phyloP scores from a whole-genome alignment of 2,113 vertebrate species.

The Nothoprocta pentlandii region DNA sequence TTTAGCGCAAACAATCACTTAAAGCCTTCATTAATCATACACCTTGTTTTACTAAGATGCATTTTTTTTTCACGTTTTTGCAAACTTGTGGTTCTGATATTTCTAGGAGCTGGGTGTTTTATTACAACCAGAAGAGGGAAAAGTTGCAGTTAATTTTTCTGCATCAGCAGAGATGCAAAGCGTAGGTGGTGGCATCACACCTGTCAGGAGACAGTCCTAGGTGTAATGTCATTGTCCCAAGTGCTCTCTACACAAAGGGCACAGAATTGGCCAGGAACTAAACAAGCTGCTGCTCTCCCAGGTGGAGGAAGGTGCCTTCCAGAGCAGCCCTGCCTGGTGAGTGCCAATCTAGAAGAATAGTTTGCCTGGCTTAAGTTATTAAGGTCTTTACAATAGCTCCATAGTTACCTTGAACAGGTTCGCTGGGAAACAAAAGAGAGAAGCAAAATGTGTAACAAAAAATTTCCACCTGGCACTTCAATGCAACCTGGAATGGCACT shows the following conservation, averaged over 20 bases:
- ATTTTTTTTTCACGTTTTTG: conserved; percentile 78
- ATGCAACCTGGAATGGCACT: background rate
- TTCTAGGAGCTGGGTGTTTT: conserved; percentile 61
- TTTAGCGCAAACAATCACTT: conserved; percentile 85
- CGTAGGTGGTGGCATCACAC: background rate
- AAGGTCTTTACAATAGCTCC: conserved; percentile 31
- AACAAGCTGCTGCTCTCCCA: conserved; percentile 7
- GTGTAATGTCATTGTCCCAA: background rate
- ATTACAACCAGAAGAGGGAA: conserved; percentile 45
- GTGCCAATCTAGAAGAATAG: background rate
- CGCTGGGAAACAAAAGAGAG: conserved; percentile 51
- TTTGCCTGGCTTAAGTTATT: conserved; percentile 52
- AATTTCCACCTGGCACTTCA: conserved; percentile 26
- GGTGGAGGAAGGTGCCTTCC: conserved; percentile 5
- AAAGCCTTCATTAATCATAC: conserved; percentile 79
- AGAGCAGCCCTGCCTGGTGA: background rate
- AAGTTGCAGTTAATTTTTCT: conserved; percentile 37
- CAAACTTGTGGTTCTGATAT: conserved; percentile 59
- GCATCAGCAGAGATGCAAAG: conserved; percentile 26
- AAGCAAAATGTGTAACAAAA: background rate
- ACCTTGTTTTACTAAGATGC: conserved; percentile 78
- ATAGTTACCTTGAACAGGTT: conserved; percentile 61
- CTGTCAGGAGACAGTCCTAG: background rate
- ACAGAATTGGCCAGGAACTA: background rate
- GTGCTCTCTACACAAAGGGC: background rate